A percentile compares a stretch with the other conserved stretches of the same genome.
phyloP scores from a whole-genome alignment of 2,797 vertebrate genomes.

The Spinus pinus region DNA sequence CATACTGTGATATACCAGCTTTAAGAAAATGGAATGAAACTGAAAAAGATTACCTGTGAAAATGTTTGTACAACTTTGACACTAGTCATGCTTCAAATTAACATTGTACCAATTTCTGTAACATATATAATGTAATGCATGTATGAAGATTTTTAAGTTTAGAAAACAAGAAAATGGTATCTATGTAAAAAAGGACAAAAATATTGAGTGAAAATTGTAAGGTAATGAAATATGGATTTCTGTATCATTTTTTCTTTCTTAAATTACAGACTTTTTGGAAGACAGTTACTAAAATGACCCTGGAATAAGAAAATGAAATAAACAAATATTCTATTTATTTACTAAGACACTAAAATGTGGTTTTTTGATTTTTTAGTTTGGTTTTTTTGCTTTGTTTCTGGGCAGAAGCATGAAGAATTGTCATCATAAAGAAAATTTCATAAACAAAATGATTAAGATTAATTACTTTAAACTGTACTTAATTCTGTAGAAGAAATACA shows the following conservation, averaged over 20 bases:
- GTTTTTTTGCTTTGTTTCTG: not conserved
- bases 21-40: not conserved
- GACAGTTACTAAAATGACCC: not conserved
- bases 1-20: not conserved
- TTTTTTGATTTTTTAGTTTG: rapidly evolving
- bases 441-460: not conserved
- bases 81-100: not conserved
- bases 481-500: not conserved
- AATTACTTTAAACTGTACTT: not conserved
- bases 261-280: not conserved
- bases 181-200: not conserved
- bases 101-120: not conserved
- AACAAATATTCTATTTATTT: not conserved
- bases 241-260: not conserved
- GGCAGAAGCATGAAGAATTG: not conserved
- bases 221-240: not conserved
- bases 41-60: not conserved
- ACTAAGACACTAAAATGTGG: not conserved
- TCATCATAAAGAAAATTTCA: not conserved
- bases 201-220: not conserved
- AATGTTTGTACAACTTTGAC: not conserved
- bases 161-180: not conserved
- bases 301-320: not conserved
- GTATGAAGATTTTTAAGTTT: not conserved
- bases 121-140: not conserved